Percentiles rank a stretch among this genome's conserved stretches.
Evolutionary conservation across 2,888 invertebrate species (phyloP).

Genomic region (Brachypterus glaber): DNA sequence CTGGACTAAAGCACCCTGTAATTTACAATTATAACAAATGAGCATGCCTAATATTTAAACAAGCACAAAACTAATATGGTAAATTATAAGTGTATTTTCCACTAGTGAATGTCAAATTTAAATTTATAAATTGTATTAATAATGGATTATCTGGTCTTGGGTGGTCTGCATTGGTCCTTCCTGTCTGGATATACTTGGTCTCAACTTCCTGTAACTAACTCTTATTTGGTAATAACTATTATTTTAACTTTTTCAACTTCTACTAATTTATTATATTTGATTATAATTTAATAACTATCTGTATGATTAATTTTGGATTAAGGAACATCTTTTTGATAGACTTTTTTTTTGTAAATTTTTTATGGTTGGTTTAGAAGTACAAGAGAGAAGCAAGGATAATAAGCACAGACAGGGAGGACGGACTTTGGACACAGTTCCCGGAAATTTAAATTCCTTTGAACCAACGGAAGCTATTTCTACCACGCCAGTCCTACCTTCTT

Average conservation of each 20-base stretch:
- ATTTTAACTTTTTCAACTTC: conserved; percentile 32
- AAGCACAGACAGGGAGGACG: conserved; percentile 41
- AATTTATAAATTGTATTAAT: no score
- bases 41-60: no score
- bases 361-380: conserved; percentile 41
- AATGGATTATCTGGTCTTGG: no score
- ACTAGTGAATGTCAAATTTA: no score
- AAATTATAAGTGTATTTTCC: no score
- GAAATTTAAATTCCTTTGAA: conserved; percentile 35
- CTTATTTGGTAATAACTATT: conserved; percentile 29
- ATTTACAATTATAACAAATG: no score
- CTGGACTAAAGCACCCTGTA: no score
- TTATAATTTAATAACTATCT: no score
- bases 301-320: conserved; percentile 16
- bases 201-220: conserved; percentile 38
- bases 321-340: conserved; percentile 27
- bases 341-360: no score
- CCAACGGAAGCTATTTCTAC: conserved; percentile 37
- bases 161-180: conserved; percentile 41
- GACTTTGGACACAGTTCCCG: conserved; percentile 39
- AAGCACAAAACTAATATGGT: no score
- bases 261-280: conserved; percentile 35
- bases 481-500: conserved; percentile 33
- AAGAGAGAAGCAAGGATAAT: conserved; percentile 39
- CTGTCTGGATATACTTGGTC: conserved; percentile 39